Percentiles rank a stretch among this genome's conserved stretches.
Evolutionary conservation across 92 coral and sea anemone species (phyloP).

Genomic region (Phenganax marumi): DNA sequence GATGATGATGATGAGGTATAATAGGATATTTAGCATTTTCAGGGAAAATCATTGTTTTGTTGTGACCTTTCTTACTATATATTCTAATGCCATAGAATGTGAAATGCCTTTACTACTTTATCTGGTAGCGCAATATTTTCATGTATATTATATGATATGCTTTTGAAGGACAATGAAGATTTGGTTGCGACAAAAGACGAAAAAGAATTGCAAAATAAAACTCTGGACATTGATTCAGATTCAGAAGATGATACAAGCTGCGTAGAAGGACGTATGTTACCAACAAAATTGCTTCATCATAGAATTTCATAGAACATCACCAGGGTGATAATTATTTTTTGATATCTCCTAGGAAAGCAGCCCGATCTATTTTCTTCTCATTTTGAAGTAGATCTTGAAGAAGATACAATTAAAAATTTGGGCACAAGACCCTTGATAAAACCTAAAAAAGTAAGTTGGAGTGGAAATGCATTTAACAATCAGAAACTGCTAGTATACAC

Average conservation of each 20-base stretch:
- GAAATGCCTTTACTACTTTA: no score
- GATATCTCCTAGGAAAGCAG: neutral
- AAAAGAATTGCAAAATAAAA: neutral
- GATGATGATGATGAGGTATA: no score
- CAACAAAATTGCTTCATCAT: no score
- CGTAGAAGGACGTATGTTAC: neutral
- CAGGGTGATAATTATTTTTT: neutral
- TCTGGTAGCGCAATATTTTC: neutral
- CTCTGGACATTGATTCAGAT: neutral
- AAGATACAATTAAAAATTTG: slow-evolving; percentile 51
- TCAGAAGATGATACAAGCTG: slow-evolving; percentile 23
- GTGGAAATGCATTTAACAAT: no score
- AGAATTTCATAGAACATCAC: neutral
- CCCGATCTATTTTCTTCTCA: slow-evolving; percentile 81
- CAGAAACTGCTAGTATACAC: no score
- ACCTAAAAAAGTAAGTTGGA: slow-evolving; percentile 15
- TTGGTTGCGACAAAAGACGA: neutral
- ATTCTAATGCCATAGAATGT: no score
- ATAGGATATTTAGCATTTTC: neutral
- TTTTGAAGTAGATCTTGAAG: slow-evolving; percentile 88
- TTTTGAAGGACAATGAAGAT: neutral
- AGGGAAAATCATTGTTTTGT: neutral
- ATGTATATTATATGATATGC: neutral
- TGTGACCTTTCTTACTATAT: no score
- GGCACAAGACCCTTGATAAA: slow-evolving; percentile 2